phyloP scores from a whole-genome alignment of 1,140 invertebrate species.

The Ectropis grisescens region DNA sequence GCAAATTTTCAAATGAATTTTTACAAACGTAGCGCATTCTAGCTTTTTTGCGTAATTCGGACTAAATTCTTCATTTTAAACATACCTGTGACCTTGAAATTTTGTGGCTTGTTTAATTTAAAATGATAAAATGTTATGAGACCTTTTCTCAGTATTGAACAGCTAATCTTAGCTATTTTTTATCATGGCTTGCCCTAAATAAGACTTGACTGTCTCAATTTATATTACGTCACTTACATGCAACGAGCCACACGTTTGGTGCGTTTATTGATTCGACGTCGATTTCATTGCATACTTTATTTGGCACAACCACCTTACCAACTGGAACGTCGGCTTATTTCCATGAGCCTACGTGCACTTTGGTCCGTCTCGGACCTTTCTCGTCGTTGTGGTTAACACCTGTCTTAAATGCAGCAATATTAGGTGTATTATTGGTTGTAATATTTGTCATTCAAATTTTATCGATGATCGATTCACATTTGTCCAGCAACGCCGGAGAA shows the following conservation, averaged over 20 bases:
- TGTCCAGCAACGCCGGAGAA: constrained; percentile 20
- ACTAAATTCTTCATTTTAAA: too few species aligned
- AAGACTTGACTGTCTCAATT: too few species aligned
- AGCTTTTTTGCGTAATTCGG: too few species aligned
- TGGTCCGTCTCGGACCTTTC: constrained; percentile 4
- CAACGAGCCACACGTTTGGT: constrained; percentile 1
- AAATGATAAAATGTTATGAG: too few species aligned
- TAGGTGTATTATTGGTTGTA: constrained; percentile 14
- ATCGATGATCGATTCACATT: constrained; percentile 20
- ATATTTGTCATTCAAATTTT: too few species aligned
- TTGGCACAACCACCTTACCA: constrained; percentile 14
- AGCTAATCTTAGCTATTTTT: too few species aligned
- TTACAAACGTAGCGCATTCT: too few species aligned
- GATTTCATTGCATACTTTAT: constrained; percentile 28
- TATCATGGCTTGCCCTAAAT: too few species aligned
- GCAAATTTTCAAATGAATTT: constrained; percentile 3
- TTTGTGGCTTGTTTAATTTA: too few species aligned
- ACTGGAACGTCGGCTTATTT: constrained; percentile 21
- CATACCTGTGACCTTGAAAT: too few species aligned
- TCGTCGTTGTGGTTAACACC: neutral
- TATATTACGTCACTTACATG: too few species aligned
- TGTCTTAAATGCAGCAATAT: constrained; percentile 5
- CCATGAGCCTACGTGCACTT: constrained; percentile 17
- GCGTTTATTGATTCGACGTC: constrained; percentile 16
- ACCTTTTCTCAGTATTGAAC: too few species aligned